Conservation (phyloP, 1,140 invertebrate genomes). For the Eupeodes corollae region DNA sequence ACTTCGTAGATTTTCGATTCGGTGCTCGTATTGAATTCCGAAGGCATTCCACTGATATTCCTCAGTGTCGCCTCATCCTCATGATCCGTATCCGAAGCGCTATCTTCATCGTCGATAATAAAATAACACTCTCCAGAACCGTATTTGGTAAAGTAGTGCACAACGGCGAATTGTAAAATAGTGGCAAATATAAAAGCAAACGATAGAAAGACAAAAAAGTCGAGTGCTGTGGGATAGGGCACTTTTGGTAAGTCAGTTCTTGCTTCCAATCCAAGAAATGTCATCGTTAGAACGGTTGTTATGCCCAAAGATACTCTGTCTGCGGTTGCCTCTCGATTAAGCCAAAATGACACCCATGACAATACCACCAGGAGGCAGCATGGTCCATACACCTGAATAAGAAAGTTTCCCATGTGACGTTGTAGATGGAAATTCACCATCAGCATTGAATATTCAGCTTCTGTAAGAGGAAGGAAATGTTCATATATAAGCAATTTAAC, state of each 20-base stretch:
- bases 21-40: slow-evolving; percentile 24
- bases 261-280: slow-evolving; percentile 74
- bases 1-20: slow-evolving; percentile 33
- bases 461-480: slow-evolving; percentile 5
- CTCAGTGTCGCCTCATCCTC: slow-evolving; percentile 24
- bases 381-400: slow-evolving; percentile 81
- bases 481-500: not conserved
- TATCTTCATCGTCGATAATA: slow-evolving; percentile 48
- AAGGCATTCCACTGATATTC: slow-evolving; percentile 8
- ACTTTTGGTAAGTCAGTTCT: slow-evolving; percentile 78
- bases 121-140: slow-evolving; percentile 78
- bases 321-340: slow-evolving; percentile 78
- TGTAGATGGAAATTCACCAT: slow-evolving; percentile 73
- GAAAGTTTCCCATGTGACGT: slow-evolving; percentile 76
- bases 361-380: slow-evolving; percentile 72
- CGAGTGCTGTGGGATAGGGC: slow-evolving; percentile 74
- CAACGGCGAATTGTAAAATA: slow-evolving; percentile 76
- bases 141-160: slow-evolving; percentile 83
- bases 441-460: slow-evolving; percentile 65
- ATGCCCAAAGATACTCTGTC: slow-evolving; percentile 76
- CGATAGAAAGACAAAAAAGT: slow-evolving; percentile 77
- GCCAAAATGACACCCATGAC: slow-evolving; percentile 86
- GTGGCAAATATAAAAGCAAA: slow-evolving; percentile 82
- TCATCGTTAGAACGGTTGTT: slow-evolving; percentile 80
- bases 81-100: slow-evolving; percentile 47